These are phyloP conservation scores for Caenorhabditis elegans DNA, from an alignment of 1,140 invertebrate species.

Conservation along the genomic window DNA sequence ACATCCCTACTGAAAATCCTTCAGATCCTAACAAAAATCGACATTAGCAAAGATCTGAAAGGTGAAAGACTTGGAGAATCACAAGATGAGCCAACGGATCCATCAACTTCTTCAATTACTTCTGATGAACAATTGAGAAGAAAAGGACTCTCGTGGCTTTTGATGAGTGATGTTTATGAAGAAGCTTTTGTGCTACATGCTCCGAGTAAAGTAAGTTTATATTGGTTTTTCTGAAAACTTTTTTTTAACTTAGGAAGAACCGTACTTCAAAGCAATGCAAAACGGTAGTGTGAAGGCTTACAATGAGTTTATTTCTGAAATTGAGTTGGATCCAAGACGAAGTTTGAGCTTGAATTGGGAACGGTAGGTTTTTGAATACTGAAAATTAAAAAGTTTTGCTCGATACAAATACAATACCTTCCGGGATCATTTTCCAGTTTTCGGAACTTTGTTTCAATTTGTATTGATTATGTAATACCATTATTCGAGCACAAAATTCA, in stretches of 20 bases:
- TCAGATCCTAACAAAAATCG: conserved; percentile 3
- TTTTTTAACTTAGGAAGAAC: background rate
- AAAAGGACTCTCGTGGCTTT: conserved; percentile 32
- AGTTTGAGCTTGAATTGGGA: conserved; percentile 5
- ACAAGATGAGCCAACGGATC: background rate
- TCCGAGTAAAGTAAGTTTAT: conserved; percentile 29
- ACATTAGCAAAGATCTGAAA: conserved; percentile 32
- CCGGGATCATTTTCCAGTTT: too few species aligned
- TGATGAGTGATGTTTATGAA: conserved; percentile 40
- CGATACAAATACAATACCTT: too few species aligned
- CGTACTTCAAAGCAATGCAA: conserved; percentile 36
- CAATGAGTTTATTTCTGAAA: conserved; percentile 15
- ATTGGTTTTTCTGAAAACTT: background rate
- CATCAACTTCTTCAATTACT: background rate
- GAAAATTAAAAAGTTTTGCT: too few species aligned
- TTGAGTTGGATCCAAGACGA: background rate
- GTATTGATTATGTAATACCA: too few species aligned
- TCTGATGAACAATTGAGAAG: conserved; percentile 32
- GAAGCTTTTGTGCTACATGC: conserved; percentile 36
- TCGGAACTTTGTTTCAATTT: too few species aligned
- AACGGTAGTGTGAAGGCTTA: background rate
- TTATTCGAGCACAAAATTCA: too few species aligned
- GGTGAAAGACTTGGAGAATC: background rate
- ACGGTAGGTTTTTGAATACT: background rate
- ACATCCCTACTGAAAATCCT: too few species aligned